phyloP scores from a whole-genome alignment of 1,140 invertebrate genomes.

The Trissolcus basalis region DNA sequence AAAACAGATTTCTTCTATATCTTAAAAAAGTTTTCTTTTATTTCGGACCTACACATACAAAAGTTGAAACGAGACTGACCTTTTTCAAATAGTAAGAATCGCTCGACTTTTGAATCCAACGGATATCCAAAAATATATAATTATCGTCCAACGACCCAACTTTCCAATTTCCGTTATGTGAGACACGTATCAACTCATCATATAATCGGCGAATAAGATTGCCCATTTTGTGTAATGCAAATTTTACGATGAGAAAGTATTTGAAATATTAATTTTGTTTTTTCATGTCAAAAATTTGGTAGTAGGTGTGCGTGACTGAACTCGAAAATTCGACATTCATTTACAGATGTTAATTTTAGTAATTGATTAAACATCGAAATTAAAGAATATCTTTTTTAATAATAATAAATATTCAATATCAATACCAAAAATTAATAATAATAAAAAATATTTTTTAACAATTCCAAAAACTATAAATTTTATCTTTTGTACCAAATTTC shows the following conservation, averaged over 20 bases:
- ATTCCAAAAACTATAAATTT: no score
- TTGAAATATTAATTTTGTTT: constrained; percentile 30
- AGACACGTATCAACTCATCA: constrained; percentile 41
- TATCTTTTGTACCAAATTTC: no score
- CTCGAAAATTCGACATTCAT: not conserved
- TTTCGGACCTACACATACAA: no score
- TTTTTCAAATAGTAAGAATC: not conserved
- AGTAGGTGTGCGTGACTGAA: not conserved
- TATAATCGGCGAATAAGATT: constrained; percentile 41
- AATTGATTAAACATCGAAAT: no score
- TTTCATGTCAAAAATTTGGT: constrained; percentile 19
- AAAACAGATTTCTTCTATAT: no score
- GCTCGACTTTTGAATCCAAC: constrained; percentile 34
- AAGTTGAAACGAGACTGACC: no score
- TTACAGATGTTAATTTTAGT: no score
- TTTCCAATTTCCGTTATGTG: constrained; percentile 59
- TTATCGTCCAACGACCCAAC: constrained; percentile 26
- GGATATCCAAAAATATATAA: constrained; percentile 53
- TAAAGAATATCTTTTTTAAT: no score
- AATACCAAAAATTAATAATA: no score
- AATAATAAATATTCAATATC: no score
- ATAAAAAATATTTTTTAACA: no score
- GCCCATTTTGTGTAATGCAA: constrained; percentile 33
- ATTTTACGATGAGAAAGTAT: constrained; percentile 49
- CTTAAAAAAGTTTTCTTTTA: no score